Evolutionary conservation across 2,797 vertebrate species (phyloP).

Genomic region (Mus spretus): DNA sequence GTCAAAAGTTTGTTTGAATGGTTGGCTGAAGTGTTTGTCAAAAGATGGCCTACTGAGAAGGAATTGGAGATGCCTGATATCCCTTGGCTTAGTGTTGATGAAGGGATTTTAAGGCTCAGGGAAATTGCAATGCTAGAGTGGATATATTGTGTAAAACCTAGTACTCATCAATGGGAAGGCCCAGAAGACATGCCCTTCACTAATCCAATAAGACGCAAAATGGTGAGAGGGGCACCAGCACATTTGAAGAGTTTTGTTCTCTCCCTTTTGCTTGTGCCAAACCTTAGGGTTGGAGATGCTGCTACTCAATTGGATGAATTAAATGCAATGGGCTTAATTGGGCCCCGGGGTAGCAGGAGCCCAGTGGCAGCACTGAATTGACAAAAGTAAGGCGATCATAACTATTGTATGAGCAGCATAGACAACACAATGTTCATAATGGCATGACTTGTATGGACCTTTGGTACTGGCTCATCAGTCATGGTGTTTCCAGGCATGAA

Average conservation of each 20-base stretch:
- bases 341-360: not conserved
- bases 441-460: not conserved
- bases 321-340: not conserved
- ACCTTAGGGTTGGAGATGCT: constrained; percentile 1
- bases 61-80: not conserved
- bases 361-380: not conserved
- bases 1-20: not conserved
- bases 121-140: constrained; percentile 2
- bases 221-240: constrained; percentile 12
- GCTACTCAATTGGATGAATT: not conserved
- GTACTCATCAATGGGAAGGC: not conserved
- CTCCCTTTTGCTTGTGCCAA: not conserved
- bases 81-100: not conserved
- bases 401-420: not conserved
- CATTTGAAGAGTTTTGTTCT: not conserved
- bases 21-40: not conserved
- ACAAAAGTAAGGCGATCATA: not conserved
- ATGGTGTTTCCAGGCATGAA: not conserved
- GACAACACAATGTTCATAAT: not conserved
- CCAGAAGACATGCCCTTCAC: constrained; percentile 24
- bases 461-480: not conserved
- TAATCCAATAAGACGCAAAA: not conserved
- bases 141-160: not conserved
- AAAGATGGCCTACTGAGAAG: constrained; percentile 23
- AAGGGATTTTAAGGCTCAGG: constrained; percentile 24